Evolutionary conservation across 2,113 vertebrate species (phyloP).

Genomic region (Orthonyx spaldingii): DNA sequence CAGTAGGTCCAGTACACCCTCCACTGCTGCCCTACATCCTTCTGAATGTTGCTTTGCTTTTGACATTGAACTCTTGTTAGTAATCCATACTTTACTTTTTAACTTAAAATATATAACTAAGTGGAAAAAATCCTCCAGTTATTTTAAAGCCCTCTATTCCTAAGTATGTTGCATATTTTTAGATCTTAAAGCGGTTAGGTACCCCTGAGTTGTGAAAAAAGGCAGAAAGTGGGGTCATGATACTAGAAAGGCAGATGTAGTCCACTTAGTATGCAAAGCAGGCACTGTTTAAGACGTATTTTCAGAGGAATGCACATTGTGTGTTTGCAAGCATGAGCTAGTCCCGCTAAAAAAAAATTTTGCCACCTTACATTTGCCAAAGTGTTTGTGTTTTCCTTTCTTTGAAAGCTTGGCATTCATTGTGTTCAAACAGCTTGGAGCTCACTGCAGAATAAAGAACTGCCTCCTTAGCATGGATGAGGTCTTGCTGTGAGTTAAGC

Average conservation of each 20-base stretch:
- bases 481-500: neutral
- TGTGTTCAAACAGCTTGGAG: neutral
- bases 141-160: neutral
- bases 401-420: constrained; percentile 16
- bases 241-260: neutral
- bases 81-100: neutral
- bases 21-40: neutral
- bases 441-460: neutral
- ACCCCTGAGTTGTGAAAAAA: neutral
- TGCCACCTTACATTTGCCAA: neutral
- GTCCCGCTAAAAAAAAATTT: neutral
- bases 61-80: neutral
- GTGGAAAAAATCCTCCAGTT: neutral
- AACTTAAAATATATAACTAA: neutral
- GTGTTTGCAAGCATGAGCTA: neutral
- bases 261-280: neutral
- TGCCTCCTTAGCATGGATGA: neutral
- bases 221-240: neutral
- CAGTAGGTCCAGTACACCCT: neutral
- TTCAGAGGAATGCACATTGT: neutral
- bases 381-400: constrained; percentile 28
- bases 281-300: neutral
- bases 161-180: neutral
- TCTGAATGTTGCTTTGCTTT: neutral
- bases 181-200: neutral